phyloP scores from a whole-genome alignment of 1,140 invertebrate genomes.

The Drosophila varians region DNA sequence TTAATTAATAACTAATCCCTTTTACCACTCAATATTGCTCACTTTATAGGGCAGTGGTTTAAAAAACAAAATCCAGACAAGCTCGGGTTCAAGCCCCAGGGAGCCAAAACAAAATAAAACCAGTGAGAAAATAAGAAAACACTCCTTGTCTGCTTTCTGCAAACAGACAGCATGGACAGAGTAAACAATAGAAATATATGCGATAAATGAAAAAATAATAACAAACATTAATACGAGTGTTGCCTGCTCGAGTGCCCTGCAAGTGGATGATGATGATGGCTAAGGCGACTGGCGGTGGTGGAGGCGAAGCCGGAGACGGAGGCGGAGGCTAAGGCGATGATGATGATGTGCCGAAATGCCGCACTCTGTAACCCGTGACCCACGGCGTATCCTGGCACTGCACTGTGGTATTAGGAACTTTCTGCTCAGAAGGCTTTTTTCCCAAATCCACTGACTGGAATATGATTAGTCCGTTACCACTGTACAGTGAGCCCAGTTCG shows the following conservation, averaged over 20 bases:
- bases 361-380: conserved; percentile 24
- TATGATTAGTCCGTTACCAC: background rate
- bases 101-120: conserved; percentile 7
- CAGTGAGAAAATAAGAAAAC: conserved; percentile 21
- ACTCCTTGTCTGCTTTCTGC: conserved; percentile 41
- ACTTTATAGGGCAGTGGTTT: conserved; percentile 34
- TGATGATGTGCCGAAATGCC: conserved; percentile 50
- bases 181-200: conserved; percentile 59
- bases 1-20: conserved; percentile 13
- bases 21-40: conserved; percentile 12
- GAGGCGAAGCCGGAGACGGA: too few relatives aligned
- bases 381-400: conserved; percentile 35
- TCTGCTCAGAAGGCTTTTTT: background rate
- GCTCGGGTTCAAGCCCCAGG: conserved; percentile 18
- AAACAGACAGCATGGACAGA: conserved; percentile 38
- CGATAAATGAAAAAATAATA: conserved; percentile 79
- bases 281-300: background rate
- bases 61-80: conserved; percentile 51
- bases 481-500: conserved; percentile 3
- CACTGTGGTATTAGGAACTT: conserved; percentile 3
- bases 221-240: conserved; percentile 71
- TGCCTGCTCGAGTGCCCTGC: conserved; percentile 40
- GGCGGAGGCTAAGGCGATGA: conserved; percentile 21
- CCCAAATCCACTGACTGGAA: background rate
- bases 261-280: conserved; percentile 50